Base-by-base conservation (phyloP, 2,113 vertebrate genomes). In the Entomyzon cyanotis region DNA sequence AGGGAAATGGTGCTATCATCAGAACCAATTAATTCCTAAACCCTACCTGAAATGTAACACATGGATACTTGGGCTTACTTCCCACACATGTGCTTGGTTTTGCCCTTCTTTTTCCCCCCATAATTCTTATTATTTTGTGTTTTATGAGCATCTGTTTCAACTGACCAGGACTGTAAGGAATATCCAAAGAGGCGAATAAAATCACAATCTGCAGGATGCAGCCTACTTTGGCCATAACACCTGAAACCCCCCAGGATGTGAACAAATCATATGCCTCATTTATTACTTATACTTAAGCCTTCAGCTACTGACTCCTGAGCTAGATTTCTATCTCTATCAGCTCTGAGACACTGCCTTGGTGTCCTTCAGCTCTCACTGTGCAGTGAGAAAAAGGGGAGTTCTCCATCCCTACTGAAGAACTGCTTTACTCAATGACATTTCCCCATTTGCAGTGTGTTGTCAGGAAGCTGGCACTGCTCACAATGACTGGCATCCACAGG, bases 141-240 rank as follows among this genome's bases (percentile, higher is more conserved):
- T 93, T 93, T 82, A 96, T 37, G 18, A 96, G 71, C 82, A 89
- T 82, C 62, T 95, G 89, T 80, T 95, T 87, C 63, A 94, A 30
- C 53, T 93, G 89, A 84, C 80, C 77, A 82, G 49, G 65, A 56
- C 73, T 46, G 42, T 35, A 62, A 83, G 94, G 76, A 95, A 87
- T n/a, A 88, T 18, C 87, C 79, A 76, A 55, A 17, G 44, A 70
- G 64, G 44, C 17, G 53, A 84, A 93, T 86, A 92, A 92, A 93
- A 89, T n/a, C 89, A 37, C 35, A n/a, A 42, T 13, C 50, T 89
- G 55, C 33, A 89, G 69, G 86, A 93, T 59, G 39, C 75, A 92
- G 78, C 64, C 67, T 69, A 6, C 44, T 71, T 37, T 68, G 84
- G 65, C 69, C 49, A 5, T 24, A 90, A 76, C 37, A 76, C 41